Conservation (phyloP, 2,113 vertebrate genomes). For the Terrapene triunguis region DNA sequence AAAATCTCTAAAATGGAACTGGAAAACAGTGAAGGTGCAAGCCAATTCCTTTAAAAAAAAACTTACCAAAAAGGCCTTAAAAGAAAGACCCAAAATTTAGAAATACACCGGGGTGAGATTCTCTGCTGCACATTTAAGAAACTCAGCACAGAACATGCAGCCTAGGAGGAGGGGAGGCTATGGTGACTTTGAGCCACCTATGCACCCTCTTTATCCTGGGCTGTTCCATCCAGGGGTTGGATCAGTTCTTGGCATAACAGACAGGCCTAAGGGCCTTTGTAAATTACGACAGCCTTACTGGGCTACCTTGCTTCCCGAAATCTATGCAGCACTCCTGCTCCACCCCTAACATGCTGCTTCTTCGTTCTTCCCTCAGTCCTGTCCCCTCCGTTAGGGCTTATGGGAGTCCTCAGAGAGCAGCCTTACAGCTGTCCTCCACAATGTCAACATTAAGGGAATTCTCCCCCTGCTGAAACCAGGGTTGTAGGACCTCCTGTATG, state of each 20-base stretch:
- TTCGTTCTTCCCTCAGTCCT: background rate
- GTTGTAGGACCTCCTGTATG: background rate
- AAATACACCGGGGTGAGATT: background rate
- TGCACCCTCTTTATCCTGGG: too few species aligned
- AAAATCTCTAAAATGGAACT: background rate
- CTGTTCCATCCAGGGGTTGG: background rate
- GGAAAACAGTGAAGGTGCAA: background rate
- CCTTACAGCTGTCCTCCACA: background rate
- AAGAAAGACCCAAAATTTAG: background rate
- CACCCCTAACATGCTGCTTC: too few species aligned
- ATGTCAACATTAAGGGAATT: background rate
- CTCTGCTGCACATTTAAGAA: background rate
- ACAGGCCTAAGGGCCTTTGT: background rate
- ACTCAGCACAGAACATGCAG: background rate
- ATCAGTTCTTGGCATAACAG: background rate
- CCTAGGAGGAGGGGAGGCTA: background rate
- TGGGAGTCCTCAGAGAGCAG: background rate
- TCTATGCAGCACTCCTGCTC: accelerated
- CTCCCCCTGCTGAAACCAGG: too few species aligned
- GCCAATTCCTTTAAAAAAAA: background rate
- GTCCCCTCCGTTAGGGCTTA: background rate
- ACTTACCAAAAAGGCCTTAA: background rate
- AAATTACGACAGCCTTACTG: background rate
- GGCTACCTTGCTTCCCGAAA: background rate
- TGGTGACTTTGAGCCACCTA: too few species aligned